These are phyloP conservation scores for Montifringilla adamsi DNA, from an alignment of 2,113 vertebrate genomes.

Conservation along the genomic window DNA sequence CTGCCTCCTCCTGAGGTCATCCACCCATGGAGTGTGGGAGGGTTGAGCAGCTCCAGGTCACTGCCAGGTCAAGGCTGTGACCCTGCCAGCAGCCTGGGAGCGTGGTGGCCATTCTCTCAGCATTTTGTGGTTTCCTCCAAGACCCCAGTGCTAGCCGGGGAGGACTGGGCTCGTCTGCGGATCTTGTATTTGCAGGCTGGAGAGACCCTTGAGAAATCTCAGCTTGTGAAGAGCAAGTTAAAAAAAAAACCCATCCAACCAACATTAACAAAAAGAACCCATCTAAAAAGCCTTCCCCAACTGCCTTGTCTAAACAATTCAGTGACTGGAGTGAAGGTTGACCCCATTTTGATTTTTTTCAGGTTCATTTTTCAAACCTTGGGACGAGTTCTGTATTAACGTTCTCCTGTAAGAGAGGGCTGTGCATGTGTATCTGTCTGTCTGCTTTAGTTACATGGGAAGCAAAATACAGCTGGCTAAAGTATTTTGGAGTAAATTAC, in stretches of 20 bases:
- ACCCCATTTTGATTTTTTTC: background rate
- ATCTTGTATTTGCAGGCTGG: background rate
- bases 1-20: background rate
- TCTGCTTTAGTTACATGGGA: background rate
- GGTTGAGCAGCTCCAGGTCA: background rate
- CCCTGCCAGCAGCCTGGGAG: background rate
- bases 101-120: rapidly evolving
- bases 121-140: rapidly evolving
- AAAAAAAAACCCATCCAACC: background rate
- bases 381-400: background rate
- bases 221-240: background rate
- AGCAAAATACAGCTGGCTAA: background rate
- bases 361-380: background rate
- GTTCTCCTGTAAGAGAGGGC: background rate
- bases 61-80: background rate
- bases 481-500: background rate
- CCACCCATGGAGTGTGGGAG: background rate
- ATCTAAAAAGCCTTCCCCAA: background rate
- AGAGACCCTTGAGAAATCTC: background rate
- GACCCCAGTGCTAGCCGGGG: background rate
- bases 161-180: background rate
- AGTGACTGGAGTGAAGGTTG: background rate
- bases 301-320: background rate
- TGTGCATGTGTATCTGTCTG: rapidly evolving
- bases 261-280: background rate